Conservation (phyloP, 2,113 vertebrate genomes). For the Glaucidium brasilianum region DNA sequence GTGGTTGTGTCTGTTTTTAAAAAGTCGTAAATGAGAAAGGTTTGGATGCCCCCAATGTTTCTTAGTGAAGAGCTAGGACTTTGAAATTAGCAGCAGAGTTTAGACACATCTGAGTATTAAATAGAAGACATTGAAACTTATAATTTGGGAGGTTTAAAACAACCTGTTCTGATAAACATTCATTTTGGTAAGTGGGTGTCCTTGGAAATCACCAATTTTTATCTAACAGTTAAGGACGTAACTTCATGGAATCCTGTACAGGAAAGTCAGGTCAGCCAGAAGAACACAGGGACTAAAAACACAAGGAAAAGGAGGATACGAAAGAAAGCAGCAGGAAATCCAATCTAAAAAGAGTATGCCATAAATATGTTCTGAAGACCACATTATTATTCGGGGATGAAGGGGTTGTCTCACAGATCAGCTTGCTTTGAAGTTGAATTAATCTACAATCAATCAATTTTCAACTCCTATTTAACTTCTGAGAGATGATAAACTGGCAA, state of each 20-base stretch:
- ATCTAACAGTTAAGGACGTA: neutral
- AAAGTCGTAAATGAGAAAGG: neutral
- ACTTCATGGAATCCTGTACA: neutral
- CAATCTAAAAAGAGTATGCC: neutral
- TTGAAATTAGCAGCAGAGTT: neutral
- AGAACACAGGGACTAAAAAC: neutral
- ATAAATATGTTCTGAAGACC: neutral
- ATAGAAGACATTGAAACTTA: neutral
- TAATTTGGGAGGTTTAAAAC: neutral
- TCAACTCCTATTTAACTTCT: neutral
- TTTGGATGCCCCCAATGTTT: neutral
- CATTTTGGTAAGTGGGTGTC: neutral
- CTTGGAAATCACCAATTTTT: neutral
- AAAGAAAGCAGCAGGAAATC: neutral
- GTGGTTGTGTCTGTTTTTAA: neutral
- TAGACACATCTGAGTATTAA: neutral
- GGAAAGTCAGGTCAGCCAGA: neutral
- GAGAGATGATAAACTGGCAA: neutral
- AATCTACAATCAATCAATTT: neutral
- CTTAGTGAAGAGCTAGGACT: neutral
- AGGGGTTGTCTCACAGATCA: neutral
- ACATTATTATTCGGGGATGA: neutral
- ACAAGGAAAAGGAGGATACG: neutral
- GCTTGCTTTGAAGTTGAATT: neutral
- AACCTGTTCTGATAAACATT: neutral